These are phyloP conservation scores for Montipora foliosa DNA, from an alignment of 64 coral and sea anemone genomes.

Conservation along the genomic window DNA sequence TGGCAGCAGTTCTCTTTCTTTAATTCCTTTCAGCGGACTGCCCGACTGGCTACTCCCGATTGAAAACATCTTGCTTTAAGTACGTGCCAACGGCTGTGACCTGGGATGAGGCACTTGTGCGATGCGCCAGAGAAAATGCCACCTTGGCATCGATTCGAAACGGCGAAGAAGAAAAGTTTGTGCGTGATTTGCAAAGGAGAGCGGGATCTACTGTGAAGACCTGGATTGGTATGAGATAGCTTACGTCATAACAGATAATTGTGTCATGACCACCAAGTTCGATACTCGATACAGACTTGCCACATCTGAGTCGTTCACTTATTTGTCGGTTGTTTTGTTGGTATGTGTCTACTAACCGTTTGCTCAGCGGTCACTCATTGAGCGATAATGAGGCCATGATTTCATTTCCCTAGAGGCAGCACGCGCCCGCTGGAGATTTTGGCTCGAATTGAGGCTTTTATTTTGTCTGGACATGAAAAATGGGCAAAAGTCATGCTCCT, in stretches of 20 bases:
- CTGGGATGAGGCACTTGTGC: conserved; percentile 80
- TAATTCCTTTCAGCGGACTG: conserved; percentile 73
- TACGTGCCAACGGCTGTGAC: conserved; percentile 67
- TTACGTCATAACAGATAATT: background rate
- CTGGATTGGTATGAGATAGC: conserved; percentile 78
- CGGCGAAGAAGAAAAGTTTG: conserved; percentile 79
- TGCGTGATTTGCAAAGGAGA: conserved; percentile 73
- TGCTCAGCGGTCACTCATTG: too few relatives aligned
- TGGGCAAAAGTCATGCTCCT: too few relatives aligned
- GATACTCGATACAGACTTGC: too few relatives aligned
- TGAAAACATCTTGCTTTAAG: conserved; percentile 84
- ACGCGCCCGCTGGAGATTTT: too few relatives aligned
- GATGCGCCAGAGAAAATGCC: conserved; percentile 80
- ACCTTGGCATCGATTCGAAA: conserved; percentile 79
- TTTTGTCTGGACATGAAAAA: too few relatives aligned
- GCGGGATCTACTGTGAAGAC: conserved; percentile 37
- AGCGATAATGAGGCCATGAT: too few relatives aligned
- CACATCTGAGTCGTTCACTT: too few relatives aligned
- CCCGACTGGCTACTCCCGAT: conserved; percentile 78
- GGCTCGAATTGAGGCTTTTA: too few relatives aligned
- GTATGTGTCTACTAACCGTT: too few relatives aligned
- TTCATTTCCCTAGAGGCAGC: too few relatives aligned
- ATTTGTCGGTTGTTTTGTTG: too few relatives aligned
- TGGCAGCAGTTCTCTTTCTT: background rate
- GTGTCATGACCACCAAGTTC: too few relatives aligned